Base-by-base conservation (phyloP, 2,888 invertebrate genomes). In the Macroteleia sp. region DNA sequence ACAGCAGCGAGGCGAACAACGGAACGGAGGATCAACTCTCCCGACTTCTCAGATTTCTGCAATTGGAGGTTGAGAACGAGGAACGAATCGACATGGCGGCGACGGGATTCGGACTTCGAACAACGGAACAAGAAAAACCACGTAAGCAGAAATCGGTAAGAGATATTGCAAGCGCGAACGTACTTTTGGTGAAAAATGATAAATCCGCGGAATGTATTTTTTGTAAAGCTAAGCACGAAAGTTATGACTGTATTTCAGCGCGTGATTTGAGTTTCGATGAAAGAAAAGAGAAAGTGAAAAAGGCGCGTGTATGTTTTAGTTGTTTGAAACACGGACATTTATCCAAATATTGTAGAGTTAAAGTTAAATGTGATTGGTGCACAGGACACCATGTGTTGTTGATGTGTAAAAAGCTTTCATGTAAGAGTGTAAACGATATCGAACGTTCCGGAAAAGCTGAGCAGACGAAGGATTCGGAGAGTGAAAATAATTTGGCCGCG, bases 261-360 rank as follows among this genome's bases (percentile, higher is more conserved):
- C n/a, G n/a, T n/a, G n/a, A n/a, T n/a, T 76, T 17, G 74, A 79
- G 6, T 59, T 71, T 10, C 56, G 10, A 30, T 9, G 30, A 30
- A 9, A 4, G 77, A 5, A 71, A 67, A 36, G 62, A 78, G 2
- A 19, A 74, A 17, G 54, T 81, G 6, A 81, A 70, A 69, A 56
- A 70, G 17, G 82, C 74, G 16, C 36, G 62, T 0, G 79, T 73
- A 19, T 85, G 85, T 76, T 84, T 81, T 64, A 71, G 50, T 32
- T 87, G 85, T 75, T 59, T 86, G 9, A 77, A 66, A 42, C 46
- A 12, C 28, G 77, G 77, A 1, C 86, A 86, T 74, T 16, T 56
- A 1, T 66, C 75, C 36, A 77, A 50, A 25, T 62, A 62, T 6
- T 86, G 86, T 70, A 77, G 57, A 64, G 71, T 75, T 5, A 79